A percentile compares a stretch with the other conserved stretches of the same genome.
These are phyloP conservation scores for Stylophora pistillata DNA, from an alignment of 64 coral and sea anemone genomes.

Conservation along the genomic window DNA sequence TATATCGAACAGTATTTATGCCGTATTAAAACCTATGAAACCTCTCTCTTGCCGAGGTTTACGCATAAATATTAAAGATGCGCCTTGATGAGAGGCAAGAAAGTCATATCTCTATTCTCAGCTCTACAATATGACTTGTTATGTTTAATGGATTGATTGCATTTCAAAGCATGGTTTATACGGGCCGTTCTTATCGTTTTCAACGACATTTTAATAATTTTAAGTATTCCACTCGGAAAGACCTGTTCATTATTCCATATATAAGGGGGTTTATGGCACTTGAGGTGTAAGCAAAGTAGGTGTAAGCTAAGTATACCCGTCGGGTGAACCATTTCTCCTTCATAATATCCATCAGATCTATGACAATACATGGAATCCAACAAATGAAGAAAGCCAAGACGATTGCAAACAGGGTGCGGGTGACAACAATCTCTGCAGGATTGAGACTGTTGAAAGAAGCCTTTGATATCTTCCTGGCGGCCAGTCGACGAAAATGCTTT, in stretches of 20 bases:
- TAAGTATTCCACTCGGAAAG: constrained; percentile 38
- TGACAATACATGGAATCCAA: constrained; percentile 69
- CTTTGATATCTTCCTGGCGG: background rate
- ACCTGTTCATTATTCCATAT: constrained; percentile 63
- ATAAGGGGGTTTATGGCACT: constrained; percentile 67
- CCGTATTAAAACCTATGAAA: no score
- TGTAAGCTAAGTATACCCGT: constrained; percentile 52
- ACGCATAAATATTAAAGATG: no score
- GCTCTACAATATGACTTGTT: no score
- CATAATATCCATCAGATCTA: constrained; percentile 54
- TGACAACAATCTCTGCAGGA: constrained; percentile 47
- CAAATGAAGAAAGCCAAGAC: constrained; percentile 60
- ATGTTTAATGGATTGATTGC: no score
- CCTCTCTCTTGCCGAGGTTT: no score
- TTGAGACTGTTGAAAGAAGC: background rate
- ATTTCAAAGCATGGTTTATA: no score
- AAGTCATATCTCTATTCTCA: no score
- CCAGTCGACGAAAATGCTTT: constrained; percentile 42
- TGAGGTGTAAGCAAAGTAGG: constrained; percentile 62
- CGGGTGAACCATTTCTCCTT: constrained; percentile 45
- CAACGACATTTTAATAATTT: constrained; percentile 38
- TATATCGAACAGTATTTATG: no score
- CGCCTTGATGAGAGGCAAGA: no score
- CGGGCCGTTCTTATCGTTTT: background rate
- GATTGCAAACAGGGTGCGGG: constrained; percentile 51